Evolutionary conservation across 1,140 invertebrate species (phyloP).

Genomic region (Atta cephalotes): DNA sequence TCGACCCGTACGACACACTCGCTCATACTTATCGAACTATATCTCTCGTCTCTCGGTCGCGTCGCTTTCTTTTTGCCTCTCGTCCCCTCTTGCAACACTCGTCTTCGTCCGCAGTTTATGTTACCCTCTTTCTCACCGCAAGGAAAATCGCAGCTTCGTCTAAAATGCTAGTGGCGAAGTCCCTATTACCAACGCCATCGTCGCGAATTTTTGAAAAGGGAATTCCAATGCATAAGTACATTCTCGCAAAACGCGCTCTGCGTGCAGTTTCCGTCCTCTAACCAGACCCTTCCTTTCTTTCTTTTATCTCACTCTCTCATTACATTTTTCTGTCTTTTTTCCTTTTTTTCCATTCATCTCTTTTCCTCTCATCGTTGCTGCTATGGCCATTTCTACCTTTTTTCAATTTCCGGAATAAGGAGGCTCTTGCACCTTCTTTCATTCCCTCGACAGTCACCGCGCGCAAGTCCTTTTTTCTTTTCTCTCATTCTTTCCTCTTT

Average conservation of each 20-base stretch:
- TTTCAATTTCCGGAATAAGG: conserved; percentile 75
- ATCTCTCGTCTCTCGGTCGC: conserved; percentile 49
- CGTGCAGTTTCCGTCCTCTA: conserved; percentile 51
- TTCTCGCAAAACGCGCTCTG: conserved; percentile 45
- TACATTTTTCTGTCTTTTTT: conserved; percentile 39
- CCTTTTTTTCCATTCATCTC: conserved; percentile 18
- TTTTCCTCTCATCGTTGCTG: conserved; percentile 1
- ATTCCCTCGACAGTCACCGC: conserved; percentile 23
- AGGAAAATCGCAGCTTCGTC: conserved; percentile 56
- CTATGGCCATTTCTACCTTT: conserved; percentile 59
- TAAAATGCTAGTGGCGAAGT: conserved; percentile 40
- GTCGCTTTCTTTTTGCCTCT: conserved; percentile 1
- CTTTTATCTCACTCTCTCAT: background rate
- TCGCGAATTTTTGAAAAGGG: conserved; percentile 30
- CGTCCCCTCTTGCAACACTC: conserved; percentile 4
- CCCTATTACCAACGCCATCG: conserved; percentile 40
- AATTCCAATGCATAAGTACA: conserved; percentile 73
- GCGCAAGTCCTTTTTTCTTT: conserved; percentile 1
- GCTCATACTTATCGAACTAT: conserved; percentile 74
- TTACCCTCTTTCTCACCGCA: conserved; percentile 4
- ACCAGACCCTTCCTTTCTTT: conserved; percentile 22
- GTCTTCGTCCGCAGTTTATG: conserved; percentile 30
- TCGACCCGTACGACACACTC: conserved; percentile 54
- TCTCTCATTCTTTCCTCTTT: too few species aligned
- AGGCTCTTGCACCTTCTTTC: conserved; percentile 51